Evolutionary conservation across 2,888 invertebrate genomes (phyloP).

Genomic region (Tipula lateralis): DNA sequence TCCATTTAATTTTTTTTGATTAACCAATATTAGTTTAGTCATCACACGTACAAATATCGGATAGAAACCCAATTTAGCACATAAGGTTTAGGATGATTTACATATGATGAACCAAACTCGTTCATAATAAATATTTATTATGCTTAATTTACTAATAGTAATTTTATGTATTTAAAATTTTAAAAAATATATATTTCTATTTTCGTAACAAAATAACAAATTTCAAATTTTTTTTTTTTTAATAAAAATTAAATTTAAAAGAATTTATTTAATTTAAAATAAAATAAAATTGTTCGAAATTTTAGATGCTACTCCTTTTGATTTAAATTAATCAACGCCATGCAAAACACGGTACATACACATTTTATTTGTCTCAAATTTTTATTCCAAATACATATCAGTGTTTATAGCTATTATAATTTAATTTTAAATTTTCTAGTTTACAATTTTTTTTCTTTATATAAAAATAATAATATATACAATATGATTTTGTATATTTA

Average conservation of each 20-base stretch:
- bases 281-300: background rate
- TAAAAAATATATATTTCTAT: background rate
- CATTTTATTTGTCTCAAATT: background rate
- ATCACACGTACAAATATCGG: background rate
- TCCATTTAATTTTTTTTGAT: background rate
- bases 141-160: background rate
- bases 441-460: background rate
- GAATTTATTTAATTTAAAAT: background rate
- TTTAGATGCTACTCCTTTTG: background rate
- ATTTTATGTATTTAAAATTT: background rate
- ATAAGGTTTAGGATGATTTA: background rate
- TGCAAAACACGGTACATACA: background rate
- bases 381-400: background rate
- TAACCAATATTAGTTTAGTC: too few species aligned
- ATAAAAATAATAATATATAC: conserved; percentile 19
- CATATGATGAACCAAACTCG: background rate
- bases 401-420: background rate
- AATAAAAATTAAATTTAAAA: background rate
- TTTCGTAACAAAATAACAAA: background rate
- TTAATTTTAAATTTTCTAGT: background rate
- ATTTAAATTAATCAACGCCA: background rate
- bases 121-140: background rate
- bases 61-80: background rate
- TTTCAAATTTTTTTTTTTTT: background rate
- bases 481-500: background rate